These are phyloP conservation scores for Ophonus ardosiacus DNA, from an alignment of 2,888 invertebrate species.

Conservation along the genomic window DNA sequence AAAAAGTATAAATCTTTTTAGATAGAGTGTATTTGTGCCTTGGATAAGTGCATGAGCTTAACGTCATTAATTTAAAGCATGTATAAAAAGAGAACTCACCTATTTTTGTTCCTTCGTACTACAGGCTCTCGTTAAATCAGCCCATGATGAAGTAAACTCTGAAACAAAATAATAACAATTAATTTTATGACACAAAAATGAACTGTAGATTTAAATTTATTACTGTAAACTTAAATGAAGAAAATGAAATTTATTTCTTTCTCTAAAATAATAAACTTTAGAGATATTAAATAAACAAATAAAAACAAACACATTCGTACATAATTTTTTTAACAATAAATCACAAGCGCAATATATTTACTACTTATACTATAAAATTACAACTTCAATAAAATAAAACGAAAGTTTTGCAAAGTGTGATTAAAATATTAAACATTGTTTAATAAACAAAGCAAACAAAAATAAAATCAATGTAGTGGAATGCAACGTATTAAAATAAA, in stretches of 20 bases:
- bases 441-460: background rate
- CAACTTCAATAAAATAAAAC: background rate
- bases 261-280: constrained; percentile 5
- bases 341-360: background rate
- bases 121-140: constrained; percentile 68
- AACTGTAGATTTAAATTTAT: background rate
- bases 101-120: constrained; percentile 52
- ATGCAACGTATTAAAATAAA: background rate
- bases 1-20: constrained; percentile 11
- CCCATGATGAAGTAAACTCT: constrained; percentile 73
- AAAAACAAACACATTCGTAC: background rate
- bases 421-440: constrained; percentile 14
- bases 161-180: constrained; percentile 68
- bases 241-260: constrained; percentile 26
- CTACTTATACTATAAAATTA: too few relatives aligned
- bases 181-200: constrained; percentile 19
- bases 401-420: background rate
- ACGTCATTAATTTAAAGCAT: background rate
- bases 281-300: constrained; percentile 10
- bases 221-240: background rate
- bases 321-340: background rate
- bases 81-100: constrained; percentile 39
- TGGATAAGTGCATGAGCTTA: constrained; percentile 1
- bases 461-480: background rate
- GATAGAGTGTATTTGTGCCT: background rate